A percentile compares a stretch with the other conserved stretches of the same genome.
Evolutionary conservation across 2,113 vertebrate genomes (phyloP).

Genomic region (Tricholaema leucomelas): DNA sequence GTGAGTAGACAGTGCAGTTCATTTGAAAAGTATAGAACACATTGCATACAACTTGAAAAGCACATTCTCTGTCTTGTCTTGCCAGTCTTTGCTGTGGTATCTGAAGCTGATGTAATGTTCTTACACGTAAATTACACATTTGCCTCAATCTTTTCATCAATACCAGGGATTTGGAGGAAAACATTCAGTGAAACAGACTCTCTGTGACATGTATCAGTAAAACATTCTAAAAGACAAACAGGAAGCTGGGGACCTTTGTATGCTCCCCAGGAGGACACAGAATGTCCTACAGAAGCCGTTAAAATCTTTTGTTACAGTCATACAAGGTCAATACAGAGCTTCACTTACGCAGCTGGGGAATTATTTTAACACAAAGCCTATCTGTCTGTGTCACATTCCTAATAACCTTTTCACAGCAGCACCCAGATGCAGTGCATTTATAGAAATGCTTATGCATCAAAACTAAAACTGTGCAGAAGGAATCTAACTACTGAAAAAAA

Average conservation of each 20-base stretch:
- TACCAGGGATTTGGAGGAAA: background rate
- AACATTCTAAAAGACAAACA: background rate
- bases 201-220: accelerated
- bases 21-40: background rate
- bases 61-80: background rate
- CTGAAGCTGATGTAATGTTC: background rate
- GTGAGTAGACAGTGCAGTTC: background rate
- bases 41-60: background rate
- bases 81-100: background rate
- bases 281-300: background rate
- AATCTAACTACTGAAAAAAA: background rate
- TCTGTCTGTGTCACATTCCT: conserved; percentile 35
- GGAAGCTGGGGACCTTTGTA: background rate
- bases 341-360: background rate
- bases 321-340: background rate
- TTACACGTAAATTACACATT: background rate
- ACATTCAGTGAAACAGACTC: background rate
- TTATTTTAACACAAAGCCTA: conserved; percentile 16
- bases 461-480: conserved; percentile 23
- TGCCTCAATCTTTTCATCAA: background rate
- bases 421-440: conserved; percentile 34
- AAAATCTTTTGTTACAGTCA: background rate
- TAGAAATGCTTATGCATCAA: conserved; percentile 32
- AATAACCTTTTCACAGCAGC: conserved; percentile 31
- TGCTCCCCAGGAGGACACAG: background rate